Evolutionary conservation across 2,113 vertebrate genomes (phyloP).

Genomic region (Austrofundulus limnaeus): DNA sequence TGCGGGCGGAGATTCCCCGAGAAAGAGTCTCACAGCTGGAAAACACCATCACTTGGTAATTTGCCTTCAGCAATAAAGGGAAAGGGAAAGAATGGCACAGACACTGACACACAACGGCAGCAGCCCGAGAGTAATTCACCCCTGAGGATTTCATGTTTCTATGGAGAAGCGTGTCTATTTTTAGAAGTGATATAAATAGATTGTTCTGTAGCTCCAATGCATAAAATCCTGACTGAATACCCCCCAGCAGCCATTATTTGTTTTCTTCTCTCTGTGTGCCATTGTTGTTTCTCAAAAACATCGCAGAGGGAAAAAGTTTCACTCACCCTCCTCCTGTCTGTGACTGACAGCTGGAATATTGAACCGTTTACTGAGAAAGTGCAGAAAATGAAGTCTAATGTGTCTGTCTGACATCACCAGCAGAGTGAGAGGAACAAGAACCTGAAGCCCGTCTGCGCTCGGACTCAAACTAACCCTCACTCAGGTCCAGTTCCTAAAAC

Average conservation of each 20-base stretch:
- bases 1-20: slow-evolving; percentile 55
- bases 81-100: slow-evolving; percentile 18
- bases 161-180: slow-evolving; percentile 76
- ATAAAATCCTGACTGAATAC: slow-evolving; percentile 54
- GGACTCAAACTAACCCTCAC: neutral
- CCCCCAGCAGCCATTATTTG: slow-evolving; percentile 30
- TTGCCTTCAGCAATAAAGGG: slow-evolving; percentile 42
- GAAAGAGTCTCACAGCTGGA: slow-evolving; percentile 46
- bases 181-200: slow-evolving; percentile 73
- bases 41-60: slow-evolving; percentile 35
- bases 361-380: slow-evolving; percentile 2
- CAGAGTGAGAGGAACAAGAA: neutral
- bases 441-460: neutral
- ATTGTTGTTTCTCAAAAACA: neutral
- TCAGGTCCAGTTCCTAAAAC: neutral
- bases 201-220: slow-evolving; percentile 57
- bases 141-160: slow-evolving; percentile 74
- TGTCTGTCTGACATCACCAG: slow-evolving; percentile 24
- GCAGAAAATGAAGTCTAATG: slow-evolving; percentile 26
- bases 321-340: neutral
- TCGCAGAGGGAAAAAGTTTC: neutral
- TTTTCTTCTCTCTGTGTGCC: slow-evolving; percentile 9
- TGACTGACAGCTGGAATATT: slow-evolving; percentile 19
- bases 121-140: slow-evolving; percentile 48
- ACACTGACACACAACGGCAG: slow-evolving; percentile 21